Conservation (phyloP, 2,113 vertebrate species). For the Podarcis raffonei region DNA sequence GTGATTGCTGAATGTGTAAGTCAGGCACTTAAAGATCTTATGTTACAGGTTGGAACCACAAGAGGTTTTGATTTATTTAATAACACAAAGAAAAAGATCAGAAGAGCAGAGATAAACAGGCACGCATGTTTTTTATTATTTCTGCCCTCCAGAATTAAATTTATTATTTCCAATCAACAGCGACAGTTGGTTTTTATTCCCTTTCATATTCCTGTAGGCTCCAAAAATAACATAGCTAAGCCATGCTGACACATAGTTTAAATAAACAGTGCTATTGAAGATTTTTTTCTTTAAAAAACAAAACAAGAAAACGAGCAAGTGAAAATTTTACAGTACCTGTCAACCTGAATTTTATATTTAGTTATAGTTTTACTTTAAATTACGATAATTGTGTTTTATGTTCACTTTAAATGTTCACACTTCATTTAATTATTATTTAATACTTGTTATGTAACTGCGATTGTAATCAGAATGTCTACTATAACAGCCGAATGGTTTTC, state of each 20-base stretch:
- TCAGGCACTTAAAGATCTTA: constrained; percentile 63
- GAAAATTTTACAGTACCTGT: constrained; percentile 24
- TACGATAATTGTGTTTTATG: not conserved
- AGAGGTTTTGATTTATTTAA: constrained; percentile 71
- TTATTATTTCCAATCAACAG: constrained; percentile 70
- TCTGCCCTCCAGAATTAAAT: constrained; percentile 66
- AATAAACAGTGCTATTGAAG: constrained; percentile 52
- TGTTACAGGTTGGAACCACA: constrained; percentile 66
- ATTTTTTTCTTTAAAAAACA: not conserved
- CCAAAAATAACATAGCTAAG: constrained; percentile 66
- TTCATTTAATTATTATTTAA: not conserved
- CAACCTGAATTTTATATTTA: not conserved
- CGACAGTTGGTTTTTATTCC: constrained; percentile 63
- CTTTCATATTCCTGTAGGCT: constrained; percentile 48
- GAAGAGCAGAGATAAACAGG: constrained; percentile 61
- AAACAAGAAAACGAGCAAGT: constrained; percentile 35
- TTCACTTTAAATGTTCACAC: constrained; percentile 15
- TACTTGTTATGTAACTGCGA: constrained; percentile 13
- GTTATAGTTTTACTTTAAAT: constrained; percentile 11
- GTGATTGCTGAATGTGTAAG: constrained; percentile 46
- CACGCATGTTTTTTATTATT: constrained; percentile 66
- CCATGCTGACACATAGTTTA: constrained; percentile 46
- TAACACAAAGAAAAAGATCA: constrained; percentile 59
- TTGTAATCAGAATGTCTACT: constrained; percentile 11
- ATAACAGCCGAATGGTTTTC: constrained; percentile 22